phyloP scores from a whole-genome alignment of 2,888 invertebrate species.

The Coronaproctus castanopsis region DNA sequence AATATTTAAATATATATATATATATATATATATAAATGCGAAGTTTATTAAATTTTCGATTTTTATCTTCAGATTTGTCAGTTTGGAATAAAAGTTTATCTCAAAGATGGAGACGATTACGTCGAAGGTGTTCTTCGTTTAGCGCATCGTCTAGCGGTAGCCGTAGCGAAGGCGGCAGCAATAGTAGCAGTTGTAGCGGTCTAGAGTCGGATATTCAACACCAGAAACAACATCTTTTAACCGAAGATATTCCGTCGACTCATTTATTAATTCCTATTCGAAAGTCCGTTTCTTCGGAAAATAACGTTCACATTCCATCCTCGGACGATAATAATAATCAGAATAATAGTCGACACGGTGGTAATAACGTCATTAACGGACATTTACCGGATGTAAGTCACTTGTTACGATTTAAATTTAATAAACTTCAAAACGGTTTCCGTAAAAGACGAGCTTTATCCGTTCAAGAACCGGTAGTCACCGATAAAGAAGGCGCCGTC shows the following conservation, averaged over 20 bases:
- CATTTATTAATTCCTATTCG: too few species aligned
- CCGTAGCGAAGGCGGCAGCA: conserved; percentile 1
- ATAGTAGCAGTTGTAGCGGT: neutral
- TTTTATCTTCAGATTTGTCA: conserved; percentile 49
- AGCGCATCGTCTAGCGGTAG: conserved; percentile 13
- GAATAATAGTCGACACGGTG: neutral
- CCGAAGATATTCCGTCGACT: neutral
- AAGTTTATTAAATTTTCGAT: too few species aligned
- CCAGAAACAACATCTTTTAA: conserved; percentile 29
- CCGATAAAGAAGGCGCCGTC: conserved; percentile 11
- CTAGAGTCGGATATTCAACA: conserved; percentile 5
- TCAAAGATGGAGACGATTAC: conserved; percentile 50
- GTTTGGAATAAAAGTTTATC: conserved; percentile 51
- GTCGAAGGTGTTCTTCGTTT: conserved; percentile 41
- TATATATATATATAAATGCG: too few species aligned
- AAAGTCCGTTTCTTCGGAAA: too few species aligned
- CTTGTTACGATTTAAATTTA: conserved; percentile 39
- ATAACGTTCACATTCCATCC: too few species aligned
- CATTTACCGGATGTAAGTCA: conserved; percentile 20
- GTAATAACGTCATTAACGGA: neutral
- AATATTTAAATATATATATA: too few species aligned
- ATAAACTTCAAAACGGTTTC: conserved; percentile 41
- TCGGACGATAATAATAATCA: neutral
- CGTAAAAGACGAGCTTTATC: conserved; percentile 43
- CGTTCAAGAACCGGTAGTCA: conserved; percentile 34